Conservation (phyloP, 2,888 invertebrate species). For the Dasysyrphus tricinctus region DNA sequence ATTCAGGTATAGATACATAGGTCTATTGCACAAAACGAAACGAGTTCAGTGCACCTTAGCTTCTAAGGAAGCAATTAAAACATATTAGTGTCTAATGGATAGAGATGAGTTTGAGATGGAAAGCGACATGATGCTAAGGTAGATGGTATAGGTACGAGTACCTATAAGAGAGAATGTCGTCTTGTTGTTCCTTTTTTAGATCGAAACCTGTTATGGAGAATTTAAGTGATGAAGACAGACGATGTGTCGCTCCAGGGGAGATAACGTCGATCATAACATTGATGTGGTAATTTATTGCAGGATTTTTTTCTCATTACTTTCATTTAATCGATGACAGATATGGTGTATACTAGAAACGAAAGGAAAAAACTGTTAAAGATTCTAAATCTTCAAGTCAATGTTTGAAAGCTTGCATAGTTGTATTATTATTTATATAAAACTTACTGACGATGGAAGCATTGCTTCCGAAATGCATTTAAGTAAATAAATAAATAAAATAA, state of each 20-base stretch:
- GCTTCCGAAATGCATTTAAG: too few species aligned
- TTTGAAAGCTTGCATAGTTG: neutral
- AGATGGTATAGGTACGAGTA: neutral
- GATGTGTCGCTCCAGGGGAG: conserved; percentile 26
- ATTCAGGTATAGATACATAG: neutral
- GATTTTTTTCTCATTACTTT: conserved; percentile 43
- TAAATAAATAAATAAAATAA: too few species aligned
- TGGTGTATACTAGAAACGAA: neutral
- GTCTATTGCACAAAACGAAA: conserved; percentile 9
- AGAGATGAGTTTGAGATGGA: conserved; percentile 44
- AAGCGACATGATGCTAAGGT: conserved; percentile 38
- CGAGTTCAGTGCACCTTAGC: conserved; percentile 61
- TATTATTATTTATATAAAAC: too few species aligned
- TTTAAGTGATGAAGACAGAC: conserved; percentile 35
- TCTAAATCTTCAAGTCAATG: neutral
- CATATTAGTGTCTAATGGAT: conserved; percentile 47
- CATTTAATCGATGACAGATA: conserved; percentile 32
- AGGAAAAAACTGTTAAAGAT: neutral
- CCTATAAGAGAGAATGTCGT: conserved; percentile 18
- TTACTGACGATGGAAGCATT: too few species aligned
- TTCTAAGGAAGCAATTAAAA: conserved; percentile 75
- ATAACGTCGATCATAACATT: conserved; percentile 29
- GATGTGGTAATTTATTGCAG: conserved; percentile 20
- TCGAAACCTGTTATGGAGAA: conserved; percentile 21
- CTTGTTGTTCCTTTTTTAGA: conserved; percentile 21